A percentile compares a stretch with the other conserved stretches of the same genome.
Evolutionary conservation across 2,888 invertebrate species (phyloP).

Genomic region (Candidula unifasciata): DNA sequence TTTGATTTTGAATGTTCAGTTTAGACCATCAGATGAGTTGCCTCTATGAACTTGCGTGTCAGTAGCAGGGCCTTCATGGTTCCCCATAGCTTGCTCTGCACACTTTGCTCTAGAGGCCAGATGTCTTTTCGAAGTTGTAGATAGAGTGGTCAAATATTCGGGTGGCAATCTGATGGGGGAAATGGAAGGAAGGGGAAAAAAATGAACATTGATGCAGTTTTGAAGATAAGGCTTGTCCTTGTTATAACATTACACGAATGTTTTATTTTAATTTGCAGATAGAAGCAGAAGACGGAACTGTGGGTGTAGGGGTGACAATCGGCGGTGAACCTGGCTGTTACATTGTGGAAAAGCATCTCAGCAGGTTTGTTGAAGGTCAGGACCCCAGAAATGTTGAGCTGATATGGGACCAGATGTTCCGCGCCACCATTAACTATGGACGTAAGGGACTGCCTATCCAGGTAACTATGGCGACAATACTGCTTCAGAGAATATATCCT

Average conservation of each 20-base stretch:
- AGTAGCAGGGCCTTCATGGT: no score
- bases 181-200: no score
- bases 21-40: no score
- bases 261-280: constrained; percentile 53
- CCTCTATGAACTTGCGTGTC: no score
- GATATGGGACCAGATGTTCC: constrained; percentile 74
- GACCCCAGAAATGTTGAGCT: constrained; percentile 73
- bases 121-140: no score
- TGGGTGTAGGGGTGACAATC: constrained; percentile 73
- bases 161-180: no score
- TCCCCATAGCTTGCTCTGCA: no score
- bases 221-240: no score
- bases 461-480: constrained; percentile 7
- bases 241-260: neutral
- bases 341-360: constrained; percentile 74
- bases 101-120: no score
- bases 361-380: constrained; percentile 74
- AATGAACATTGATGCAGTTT: no score
- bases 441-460: constrained; percentile 66
- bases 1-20: no score
- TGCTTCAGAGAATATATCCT: neutral
- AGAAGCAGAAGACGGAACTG: constrained; percentile 73
- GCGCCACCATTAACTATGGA: constrained; percentile 74
- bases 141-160: no score
- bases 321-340: constrained; percentile 74